Evolutionary conservation across 2,888 invertebrate species (phyloP), one percentile per base, ranked within the genome.

Genomic region (Nomada hirtipes): DNA sequence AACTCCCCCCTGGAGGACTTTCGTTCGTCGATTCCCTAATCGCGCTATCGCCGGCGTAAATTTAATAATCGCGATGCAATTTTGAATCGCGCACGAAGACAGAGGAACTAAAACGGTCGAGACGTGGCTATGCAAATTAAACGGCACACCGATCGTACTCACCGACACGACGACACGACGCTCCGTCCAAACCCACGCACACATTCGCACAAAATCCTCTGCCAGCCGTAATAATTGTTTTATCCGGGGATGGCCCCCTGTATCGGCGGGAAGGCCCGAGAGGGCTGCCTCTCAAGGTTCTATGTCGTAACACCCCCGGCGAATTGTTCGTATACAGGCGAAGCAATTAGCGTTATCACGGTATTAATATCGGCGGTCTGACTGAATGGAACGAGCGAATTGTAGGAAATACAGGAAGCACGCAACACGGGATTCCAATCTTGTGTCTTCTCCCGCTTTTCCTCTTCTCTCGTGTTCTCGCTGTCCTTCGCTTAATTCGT

Each of bases 291-390:
- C 69, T 76, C 75, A 61, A 69, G 76, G 73, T 72, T 73, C 81
- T 59, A 74, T 80, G 70, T 63, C 71, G 42, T 42, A 69, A 69
- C 76, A 4, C 67, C 69, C 55, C 59, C 67, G 47, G 79, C 81
- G 61, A 84, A 79, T 84, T 86, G 75, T 81, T 76, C 76, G 79
- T 70, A 74, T 57, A 70, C 70, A 83, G 75, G 70, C 77, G 76
- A 72, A 78, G 87, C 88, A 89, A 91, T 90, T 90, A 89, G 82
- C 85, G 76, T 89, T 89, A 89, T 89, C 89, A 78, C 76, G 86
- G 85, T 89, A 89, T 89, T 91, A 90, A 90, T 88, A 90, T 89
- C 84, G 79, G 78, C 75, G 76, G 65, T 81, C 63, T 69, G 73
- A 23, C 72, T 73, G 13, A 44, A 52, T 20, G 36, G 69, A 64